A percentile compares a stretch with the other conserved stretches of the same genome.
Evolutionary conservation across 2,888 invertebrate species (phyloP).

Genomic region (Eristalis arbustorum): DNA sequence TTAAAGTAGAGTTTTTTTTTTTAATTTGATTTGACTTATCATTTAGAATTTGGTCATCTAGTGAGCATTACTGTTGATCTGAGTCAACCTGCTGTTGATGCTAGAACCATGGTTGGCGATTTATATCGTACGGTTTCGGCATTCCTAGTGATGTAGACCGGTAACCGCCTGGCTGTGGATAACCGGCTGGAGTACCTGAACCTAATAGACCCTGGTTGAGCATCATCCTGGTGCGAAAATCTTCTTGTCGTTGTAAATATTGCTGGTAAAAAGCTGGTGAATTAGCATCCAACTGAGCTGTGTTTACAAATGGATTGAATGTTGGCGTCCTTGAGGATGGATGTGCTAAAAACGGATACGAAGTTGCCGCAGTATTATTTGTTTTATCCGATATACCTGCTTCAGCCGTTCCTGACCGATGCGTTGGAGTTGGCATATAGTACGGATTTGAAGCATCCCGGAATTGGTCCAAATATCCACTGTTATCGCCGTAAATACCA

Average conservation of each 20-base stretch:
- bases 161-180: conserved; percentile 85
- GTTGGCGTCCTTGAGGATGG: conserved; percentile 81
- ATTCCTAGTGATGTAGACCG: conserved; percentile 82
- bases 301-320: conserved; percentile 83
- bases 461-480: conserved; percentile 86
- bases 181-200: conserved; percentile 81
- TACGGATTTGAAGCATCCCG: conserved; percentile 84
- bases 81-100: conserved; percentile 74
- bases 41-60: conserved; percentile 30
- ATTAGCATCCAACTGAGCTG: conserved; percentile 82
- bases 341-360: conserved; percentile 83
- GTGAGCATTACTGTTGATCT: conserved; percentile 38
- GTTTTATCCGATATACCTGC: conserved; percentile 79
- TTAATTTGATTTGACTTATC: conserved; percentile 35
- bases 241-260: conserved; percentile 85
- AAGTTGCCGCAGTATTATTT: conserved; percentile 80
- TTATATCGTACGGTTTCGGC: conserved; percentile 88
- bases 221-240: conserved; percentile 84
- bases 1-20: conserved; percentile 36
- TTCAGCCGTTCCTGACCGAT: conserved; percentile 74
- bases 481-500: conserved; percentile 84
- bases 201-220: conserved; percentile 77
- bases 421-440: conserved; percentile 81
- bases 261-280: conserved; percentile 86
- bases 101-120: conserved; percentile 86